phyloP scores from a whole-genome alignment of 2,113 vertebrate genomes.

The Alexandromys fortis region DNA sequence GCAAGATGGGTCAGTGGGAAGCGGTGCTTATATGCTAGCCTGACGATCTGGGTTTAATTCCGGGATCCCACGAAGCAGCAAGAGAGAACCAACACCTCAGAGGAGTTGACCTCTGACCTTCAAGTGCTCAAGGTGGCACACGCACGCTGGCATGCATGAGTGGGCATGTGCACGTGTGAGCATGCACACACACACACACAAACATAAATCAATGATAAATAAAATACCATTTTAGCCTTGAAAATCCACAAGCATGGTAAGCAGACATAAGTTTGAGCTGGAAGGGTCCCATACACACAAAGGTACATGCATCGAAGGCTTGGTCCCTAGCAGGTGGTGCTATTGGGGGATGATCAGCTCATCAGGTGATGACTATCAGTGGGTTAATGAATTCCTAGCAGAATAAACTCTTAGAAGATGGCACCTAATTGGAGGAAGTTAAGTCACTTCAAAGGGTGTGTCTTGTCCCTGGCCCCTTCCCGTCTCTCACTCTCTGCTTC shows the following conservation, averaged over 20 bases:
- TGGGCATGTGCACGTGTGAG: fast-evolving
- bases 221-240: not conserved
- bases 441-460: not conserved
- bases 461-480: not conserved
- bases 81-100: not conserved
- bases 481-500: not conserved
- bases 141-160: fast-evolving
- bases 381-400: not conserved
- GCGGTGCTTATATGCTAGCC: not conserved
- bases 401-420: not conserved
- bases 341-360: not conserved
- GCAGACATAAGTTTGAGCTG: not conserved
- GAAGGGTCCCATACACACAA: not conserved
- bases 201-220: not conserved
- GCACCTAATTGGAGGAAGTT: not conserved
- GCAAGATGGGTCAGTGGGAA: not conserved
- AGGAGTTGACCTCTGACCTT: not conserved
- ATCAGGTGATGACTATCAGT: no score
- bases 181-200: not conserved
- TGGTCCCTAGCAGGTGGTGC: not conserved
- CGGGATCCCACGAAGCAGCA: not conserved
- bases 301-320: not conserved
- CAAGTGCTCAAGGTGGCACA: no score
- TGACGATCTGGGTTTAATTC: not conserved
- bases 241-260: not conserved